Conservation (phyloP, 2,113 vertebrate genomes). For the Cyprinodon tularosa region DNA sequence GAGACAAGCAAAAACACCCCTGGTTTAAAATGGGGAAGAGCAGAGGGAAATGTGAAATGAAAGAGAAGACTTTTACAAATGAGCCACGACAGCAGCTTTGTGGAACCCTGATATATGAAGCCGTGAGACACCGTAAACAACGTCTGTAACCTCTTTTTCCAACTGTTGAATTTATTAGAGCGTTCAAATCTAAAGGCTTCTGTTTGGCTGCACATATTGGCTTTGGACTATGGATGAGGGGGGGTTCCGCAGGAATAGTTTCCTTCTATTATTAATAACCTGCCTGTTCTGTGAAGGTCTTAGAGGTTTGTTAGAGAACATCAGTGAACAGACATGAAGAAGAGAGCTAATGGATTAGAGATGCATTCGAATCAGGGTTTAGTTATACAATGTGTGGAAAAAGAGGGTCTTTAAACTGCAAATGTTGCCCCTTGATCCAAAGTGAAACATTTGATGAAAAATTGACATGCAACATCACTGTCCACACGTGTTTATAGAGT, state of each 20-base stretch:
- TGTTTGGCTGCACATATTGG: background rate
- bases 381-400: background rate
- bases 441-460: too few relatives aligned
- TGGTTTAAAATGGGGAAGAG: conserved; percentile 16
- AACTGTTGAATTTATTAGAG: conserved; percentile 19
- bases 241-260: background rate
- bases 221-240: too few relatives aligned
- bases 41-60: conserved; percentile 15
- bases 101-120: conserved; percentile 7
- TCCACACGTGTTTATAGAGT: too few relatives aligned
- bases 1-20: conserved; percentile 35
- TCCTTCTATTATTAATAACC: background rate
- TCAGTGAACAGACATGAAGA: background rate
- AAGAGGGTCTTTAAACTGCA: too few relatives aligned
- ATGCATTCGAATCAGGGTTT: background rate
- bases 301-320: background rate
- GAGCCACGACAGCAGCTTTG: conserved; percentile 14
- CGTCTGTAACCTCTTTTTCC: background rate
- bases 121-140: background rate
- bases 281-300: background rate
- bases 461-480: too few relatives aligned
- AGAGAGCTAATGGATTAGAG: background rate
- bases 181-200: conserved; percentile 13
- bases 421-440: too few relatives aligned
- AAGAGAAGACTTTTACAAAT: conserved; percentile 38